Percentiles rank a stretch among this genome's conserved stretches.
Evolutionary conservation across 30 jellyfish, hydroid and myxozoan species (phyloP).

Genomic region (Haliclystus octoradiatus): DNA sequence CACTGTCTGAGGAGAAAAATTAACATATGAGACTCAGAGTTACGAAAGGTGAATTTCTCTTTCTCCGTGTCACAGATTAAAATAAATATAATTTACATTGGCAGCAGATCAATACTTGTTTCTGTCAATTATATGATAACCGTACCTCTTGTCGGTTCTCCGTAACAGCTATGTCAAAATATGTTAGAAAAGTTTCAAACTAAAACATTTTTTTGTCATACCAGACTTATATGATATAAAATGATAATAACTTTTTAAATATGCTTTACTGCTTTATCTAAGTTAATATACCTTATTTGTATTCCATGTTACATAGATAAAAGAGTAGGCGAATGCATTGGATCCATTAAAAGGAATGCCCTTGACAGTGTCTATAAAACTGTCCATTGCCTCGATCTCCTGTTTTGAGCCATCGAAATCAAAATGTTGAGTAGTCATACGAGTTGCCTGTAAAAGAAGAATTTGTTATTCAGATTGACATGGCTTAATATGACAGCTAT

Average conservation of each 20-base stretch:
- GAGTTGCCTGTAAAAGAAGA: slow-evolving; percentile 28
- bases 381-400: slow-evolving; percentile 72
- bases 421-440: slow-evolving; percentile 40
- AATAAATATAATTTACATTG: no score
- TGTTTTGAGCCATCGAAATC: slow-evolving; percentile 37
- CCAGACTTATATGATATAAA: not conserved
- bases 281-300: slow-evolving; percentile 43
- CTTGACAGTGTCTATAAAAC: slow-evolving; percentile 24
- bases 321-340: slow-evolving; percentile 40
- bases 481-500: no score
- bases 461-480: no score
- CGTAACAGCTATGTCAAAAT: no score
- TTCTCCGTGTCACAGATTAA: no score
- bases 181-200: not conserved
- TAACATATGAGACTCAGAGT: no score
- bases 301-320: slow-evolving; percentile 58
- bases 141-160: no score
- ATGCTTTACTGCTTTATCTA: not conserved
- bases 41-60: no score
- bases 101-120: no score
- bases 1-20: no score
- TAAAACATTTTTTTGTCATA: not conserved
- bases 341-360: slow-evolving; percentile 17
- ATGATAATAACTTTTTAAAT: not conserved
- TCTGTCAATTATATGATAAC: no score